Evolutionary conservation across 2,113 vertebrate genomes (phyloP), one percentile per base, ranked within the genome.

Genomic region (Colossoma macropomum): DNA sequence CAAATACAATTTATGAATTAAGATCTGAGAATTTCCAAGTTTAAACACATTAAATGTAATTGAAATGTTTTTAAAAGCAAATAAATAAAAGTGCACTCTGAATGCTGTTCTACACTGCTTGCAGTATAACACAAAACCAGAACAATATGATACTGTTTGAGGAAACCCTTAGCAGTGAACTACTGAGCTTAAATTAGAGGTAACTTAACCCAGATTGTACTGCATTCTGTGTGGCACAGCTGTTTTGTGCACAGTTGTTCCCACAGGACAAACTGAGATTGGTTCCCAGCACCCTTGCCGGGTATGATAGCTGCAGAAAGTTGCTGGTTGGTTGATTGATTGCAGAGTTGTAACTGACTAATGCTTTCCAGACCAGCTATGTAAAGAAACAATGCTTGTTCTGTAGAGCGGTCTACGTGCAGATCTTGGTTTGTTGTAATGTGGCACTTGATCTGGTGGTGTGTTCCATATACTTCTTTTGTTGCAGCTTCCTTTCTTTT

Each of bases 321-420:
- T 79, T 81, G 63, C 79, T 5, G 69, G 50, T 50, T 63, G 68
- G 60, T 52, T 86, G 85, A 86, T 84, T 86, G 75, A 88, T 81
- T 82, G 72, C 79, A 81, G 87, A 82, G 80, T 71, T 81, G 78
- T 81, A 75, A 83, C 62, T 32, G 71, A 81, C 75, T 84, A 82
- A 87, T 88, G 59, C 52, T 82, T 75, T 84, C 81, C 84, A 88
- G 84, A 84, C 62, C 59, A 32, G 50, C 23, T 28, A 56, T 30
- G 32, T 75, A 28, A 10, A 63, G 70, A 72, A 75, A 86, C 84
- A 86, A 82, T 84, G 77, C 73, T 45, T n/a, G 50, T 77, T 84
- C 79, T 88, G 84, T 86, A 30, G 27, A 74, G 82, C 30, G 76
- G 23, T 68, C 79, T 69, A 17, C 8, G 9, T 23, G 23, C 50